Evolutionary conservation across 2,888 invertebrate species (phyloP).

Genomic region (Alentia gelatinosa): DNA sequence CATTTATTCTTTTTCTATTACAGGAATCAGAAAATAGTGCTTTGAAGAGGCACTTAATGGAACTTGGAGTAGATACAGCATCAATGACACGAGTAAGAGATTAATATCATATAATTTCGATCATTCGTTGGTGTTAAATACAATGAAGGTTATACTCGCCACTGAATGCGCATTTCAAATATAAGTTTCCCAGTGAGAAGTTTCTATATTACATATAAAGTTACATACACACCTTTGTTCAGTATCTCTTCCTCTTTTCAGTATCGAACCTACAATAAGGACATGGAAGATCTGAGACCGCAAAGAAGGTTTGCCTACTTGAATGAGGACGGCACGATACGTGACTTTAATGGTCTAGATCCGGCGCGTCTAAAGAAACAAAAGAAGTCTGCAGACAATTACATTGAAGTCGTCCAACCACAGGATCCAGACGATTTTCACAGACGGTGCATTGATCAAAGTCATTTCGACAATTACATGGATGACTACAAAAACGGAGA

Average conservation of each 20-base stretch:
- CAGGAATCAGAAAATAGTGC: constrained; percentile 16
- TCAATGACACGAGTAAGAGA: background rate
- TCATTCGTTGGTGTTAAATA: background rate
- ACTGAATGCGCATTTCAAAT: too few species aligned
- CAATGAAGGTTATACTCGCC: background rate
- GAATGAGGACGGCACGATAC: constrained; percentile 25
- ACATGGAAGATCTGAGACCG: background rate
- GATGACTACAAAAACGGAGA: background rate
- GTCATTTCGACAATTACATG: background rate
- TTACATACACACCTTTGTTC: background rate
- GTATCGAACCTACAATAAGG: constrained; percentile 28
- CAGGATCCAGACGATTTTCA: background rate
- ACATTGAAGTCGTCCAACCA: constrained; percentile 10
- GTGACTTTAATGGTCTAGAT: constrained; percentile 14
- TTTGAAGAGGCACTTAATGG: background rate
- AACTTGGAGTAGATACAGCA: constrained; percentile 19
- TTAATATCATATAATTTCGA: background rate
- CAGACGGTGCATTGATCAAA: background rate
- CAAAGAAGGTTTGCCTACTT: constrained; percentile 15
- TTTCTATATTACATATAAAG: background rate
- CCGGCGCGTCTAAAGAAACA: constrained; percentile 13
- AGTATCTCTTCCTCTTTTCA: background rate
- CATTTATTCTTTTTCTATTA: background rate
- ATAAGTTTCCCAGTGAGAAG: background rate
- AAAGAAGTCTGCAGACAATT: background rate